Evolutionary conservation across 2,797 vertebrate genomes (phyloP).

Genomic region (Artibeus jamaicensis): DNA sequence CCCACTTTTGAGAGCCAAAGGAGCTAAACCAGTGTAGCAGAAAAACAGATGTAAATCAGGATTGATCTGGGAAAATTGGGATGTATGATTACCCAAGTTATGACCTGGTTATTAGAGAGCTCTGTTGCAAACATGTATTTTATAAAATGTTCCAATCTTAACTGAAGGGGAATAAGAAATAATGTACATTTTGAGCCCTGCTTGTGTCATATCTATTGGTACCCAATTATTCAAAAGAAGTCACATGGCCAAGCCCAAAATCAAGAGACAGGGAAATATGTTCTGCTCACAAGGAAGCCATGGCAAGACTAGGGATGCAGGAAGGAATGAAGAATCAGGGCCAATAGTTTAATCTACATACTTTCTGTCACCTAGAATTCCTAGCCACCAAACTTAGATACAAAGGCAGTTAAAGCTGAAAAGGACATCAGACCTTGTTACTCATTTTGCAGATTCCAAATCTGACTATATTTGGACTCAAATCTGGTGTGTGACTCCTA

Average conservation of each 20-base stretch:
- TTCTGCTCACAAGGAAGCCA: not conserved
- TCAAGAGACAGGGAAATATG: not conserved
- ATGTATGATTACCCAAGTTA: not conserved
- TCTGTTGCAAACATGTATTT: slow-evolving; percentile 4
- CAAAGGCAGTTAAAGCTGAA: slow-evolving; percentile 30
- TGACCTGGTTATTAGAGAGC: not conserved
- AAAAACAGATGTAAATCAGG: not conserved
- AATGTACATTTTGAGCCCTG: not conserved
- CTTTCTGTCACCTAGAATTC: not conserved
- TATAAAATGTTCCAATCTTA: slow-evolving; percentile 21
- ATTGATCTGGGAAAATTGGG: not conserved
- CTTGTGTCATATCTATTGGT: not conserved
- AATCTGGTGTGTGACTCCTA: not conserved
- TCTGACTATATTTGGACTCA: not conserved
- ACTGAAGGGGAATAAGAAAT: not conserved
- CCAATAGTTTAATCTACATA: not conserved
- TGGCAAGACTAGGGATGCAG: not conserved
- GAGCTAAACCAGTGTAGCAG: not conserved
- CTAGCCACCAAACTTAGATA: not conserved
- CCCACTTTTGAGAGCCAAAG: not conserved
- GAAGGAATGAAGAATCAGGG: not conserved
- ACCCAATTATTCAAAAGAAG: not conserved
- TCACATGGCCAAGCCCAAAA: not conserved
- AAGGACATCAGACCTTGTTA: not conserved
- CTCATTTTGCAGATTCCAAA: not conserved